Percentiles rank a stretch among this genome's conserved stretches.
phyloP scores from a whole-genome alignment of 2,888 invertebrate genomes.

The Amphimallon solstitiale region DNA sequence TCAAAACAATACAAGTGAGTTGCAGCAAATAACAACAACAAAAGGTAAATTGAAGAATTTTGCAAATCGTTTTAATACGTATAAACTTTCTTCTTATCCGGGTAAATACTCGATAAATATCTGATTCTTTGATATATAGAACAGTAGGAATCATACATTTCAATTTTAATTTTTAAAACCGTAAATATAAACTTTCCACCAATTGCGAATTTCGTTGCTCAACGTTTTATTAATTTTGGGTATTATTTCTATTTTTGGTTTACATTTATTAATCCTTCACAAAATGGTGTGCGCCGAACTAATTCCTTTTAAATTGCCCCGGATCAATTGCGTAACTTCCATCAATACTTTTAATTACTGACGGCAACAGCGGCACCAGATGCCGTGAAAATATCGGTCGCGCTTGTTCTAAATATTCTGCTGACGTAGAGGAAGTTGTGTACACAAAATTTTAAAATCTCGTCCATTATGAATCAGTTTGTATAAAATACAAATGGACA shows the following conservation, averaged over 20 bases:
- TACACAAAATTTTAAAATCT: constrained; percentile 1
- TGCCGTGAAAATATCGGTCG: constrained; percentile 25
- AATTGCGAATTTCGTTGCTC: not conserved
- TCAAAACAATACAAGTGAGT: too few relatives aligned
- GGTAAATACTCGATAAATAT: too few relatives aligned
- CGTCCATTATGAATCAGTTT: constrained; percentile 1
- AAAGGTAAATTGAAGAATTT: too few relatives aligned
- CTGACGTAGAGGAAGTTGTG: constrained; percentile 2
- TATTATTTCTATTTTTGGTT: constrained; percentile 17
- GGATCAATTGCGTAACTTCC: constrained; percentile 30
- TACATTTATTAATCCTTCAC: constrained; percentile 13
- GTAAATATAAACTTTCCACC: not conserved
- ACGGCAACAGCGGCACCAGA: not conserved
- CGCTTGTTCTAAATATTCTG: constrained; percentile 10
- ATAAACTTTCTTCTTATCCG: too few relatives aligned
- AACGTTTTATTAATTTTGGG: constrained; percentile 22
- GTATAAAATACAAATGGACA: not conserved
- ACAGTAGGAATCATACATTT: too few relatives aligned
- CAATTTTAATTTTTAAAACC: not conserved
- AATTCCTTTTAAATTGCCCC: constrained; percentile 16
- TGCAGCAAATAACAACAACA: too few relatives aligned
- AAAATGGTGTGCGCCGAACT: constrained; percentile 15
- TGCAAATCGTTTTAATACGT: too few relatives aligned
- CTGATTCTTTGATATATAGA: too few relatives aligned
- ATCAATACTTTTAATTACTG: constrained; percentile 31